Evolutionary conservation across 2,888 invertebrate genomes (phyloP), one percentile per base, ranked within the genome.

Genomic region (Biston stratarius): DNA sequence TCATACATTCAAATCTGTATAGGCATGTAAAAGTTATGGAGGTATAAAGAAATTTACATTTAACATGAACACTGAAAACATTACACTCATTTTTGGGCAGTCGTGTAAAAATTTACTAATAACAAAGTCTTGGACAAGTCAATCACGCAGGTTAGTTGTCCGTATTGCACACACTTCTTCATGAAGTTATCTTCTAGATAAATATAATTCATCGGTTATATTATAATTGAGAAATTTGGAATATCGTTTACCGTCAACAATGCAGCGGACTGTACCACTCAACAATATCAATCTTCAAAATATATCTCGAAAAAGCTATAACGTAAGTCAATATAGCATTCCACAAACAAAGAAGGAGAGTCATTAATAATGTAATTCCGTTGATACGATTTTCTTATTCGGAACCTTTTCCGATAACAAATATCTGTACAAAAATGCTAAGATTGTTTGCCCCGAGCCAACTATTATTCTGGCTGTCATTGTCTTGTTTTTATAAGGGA

Each of bases 361-460:
- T 64, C 68, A 73, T 71, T 71, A 71, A 72, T 74, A 68, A 74
- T 69, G 69, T 72, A 65, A 70, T 71, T 53, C 64, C 47, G 62
- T 48, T 68, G 63, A 73, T 72, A 68, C 47, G 60, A 66, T 68
- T 64, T 67, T 64, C 69, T 61, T 61, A 36, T 60, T 61, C 12
- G 45, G 33, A 44, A 11, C 45, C 64, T 69, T 65, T 69, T 60
- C 63, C 64, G 63, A 74, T 74, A 71, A 8, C 49, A 59, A 69
- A 74, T 71, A 71, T 71, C 63, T 61, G 58, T 60, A 44, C 53
- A 72, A 67, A 63, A 73, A 67, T 60, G 62, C 55, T 59, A 36
- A 67, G 59, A 63, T 67, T 63, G 59, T 63, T 67, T 56, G 49
- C 49, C 53, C 44, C 24, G 58, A 55, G 55, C 38, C 42, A 48